Evolutionary conservation across 2,888 invertebrate genomes (phyloP).

Genomic region (Marronus borbonicus): DNA sequence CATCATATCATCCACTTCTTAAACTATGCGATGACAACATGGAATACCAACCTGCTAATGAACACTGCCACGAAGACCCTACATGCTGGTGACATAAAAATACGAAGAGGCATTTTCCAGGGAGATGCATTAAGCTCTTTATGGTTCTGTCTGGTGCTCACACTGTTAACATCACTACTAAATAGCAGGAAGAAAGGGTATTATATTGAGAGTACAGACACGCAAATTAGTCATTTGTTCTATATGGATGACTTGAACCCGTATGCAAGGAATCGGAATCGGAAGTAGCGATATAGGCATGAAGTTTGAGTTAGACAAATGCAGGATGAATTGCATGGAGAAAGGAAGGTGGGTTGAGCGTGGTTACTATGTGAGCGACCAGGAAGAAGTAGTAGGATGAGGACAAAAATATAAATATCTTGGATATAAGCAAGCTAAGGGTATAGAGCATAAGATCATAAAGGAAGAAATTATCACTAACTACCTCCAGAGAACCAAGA

Average conservation of each 20-base stretch:
- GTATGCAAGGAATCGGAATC: neutral
- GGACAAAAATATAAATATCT: neutral
- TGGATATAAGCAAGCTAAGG: neutral
- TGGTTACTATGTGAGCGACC: neutral
- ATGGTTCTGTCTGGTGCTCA: conserved; percentile 52
- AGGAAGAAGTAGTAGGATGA: neutral
- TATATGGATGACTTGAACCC: conserved; percentile 52
- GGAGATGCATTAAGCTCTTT: conserved; percentile 47
- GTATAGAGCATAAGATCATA: neutral
- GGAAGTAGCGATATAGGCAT: conserved; percentile 51
- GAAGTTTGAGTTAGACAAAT: conserved; percentile 55
- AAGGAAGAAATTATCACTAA: neutral
- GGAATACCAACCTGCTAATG: neutral
- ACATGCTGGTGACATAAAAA: conserved; percentile 30
- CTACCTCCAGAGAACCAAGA: too few species aligned
- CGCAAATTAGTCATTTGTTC: conserved; percentile 43
- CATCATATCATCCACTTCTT: too few species aligned
- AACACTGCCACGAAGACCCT: neutral
- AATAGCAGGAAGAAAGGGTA: neutral
- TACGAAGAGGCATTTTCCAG: conserved; percentile 43
- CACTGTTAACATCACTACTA: neutral
- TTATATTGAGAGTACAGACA: neutral
- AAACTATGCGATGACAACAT: too few species aligned
- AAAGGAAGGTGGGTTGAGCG: conserved; percentile 43
- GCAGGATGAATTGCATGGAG: conserved; percentile 46